Evolutionary conservation across 2,113 vertebrate genomes (phyloP), one percentile per base, ranked within the genome.

Genomic region (Callipepla californica): DNA sequence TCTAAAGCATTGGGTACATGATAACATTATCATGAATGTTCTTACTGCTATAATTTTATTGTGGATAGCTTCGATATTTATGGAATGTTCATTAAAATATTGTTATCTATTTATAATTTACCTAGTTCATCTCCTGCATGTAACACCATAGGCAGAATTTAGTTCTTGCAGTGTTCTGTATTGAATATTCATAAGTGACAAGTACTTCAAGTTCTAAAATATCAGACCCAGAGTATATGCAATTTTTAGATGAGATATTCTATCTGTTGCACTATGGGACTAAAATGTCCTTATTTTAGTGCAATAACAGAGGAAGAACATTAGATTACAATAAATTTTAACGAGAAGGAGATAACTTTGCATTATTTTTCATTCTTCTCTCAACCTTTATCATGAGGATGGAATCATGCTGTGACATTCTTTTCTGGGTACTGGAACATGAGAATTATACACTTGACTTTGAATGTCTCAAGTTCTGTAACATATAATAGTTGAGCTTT

Each of bases 291-390:
- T 95, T 95, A 96, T 94, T 97, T 94, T 93, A 92, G 93, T 79
- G 81, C 80, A 87, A 67, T 66, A 95, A 96, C 77, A 96, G 96
- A 97, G 40, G 89, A 97, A 95, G 91, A 97, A 83, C 90, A 81
- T 80, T 94, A 96, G 94, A 97, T 97, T 95, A 96, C 85, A 96
- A 96, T 94, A 96, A 91, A 81, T 97, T 97, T 97, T 96, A 97
- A 97, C 91, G 96, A 95, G 97, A 94, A 96, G 95, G 75, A 94
- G 75, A 95, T 97, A 97, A 97, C 97, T 98, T 98, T 97, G 97
- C 97, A 97, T 98, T 98, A 96, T 97, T 97, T 98, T 97, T 96
- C 85, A 97, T 97, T 98, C 96, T 98, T 97, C 95, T 95, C 95
- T 81, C 88, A 96, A 80, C 89, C 93, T 97, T 97, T 75, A n/a